Conservation (phyloP, 1,140 invertebrate species). For the Drosophila repleta region DNA sequence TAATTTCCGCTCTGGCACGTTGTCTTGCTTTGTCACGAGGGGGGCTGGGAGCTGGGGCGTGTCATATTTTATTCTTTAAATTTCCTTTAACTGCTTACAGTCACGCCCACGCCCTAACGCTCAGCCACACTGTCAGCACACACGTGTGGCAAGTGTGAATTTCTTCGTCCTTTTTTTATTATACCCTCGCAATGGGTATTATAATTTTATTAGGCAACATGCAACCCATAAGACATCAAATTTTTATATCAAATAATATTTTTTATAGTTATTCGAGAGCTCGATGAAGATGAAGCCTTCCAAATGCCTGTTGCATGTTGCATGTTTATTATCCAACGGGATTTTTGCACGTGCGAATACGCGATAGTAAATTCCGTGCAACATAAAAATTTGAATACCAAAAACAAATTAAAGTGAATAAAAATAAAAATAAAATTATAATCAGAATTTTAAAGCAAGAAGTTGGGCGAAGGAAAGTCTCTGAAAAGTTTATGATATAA, state of each 20-base stretch:
- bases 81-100: constrained; percentile 8
- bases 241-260: constrained; percentile 12
- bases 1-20: constrained; percentile 14
- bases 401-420: too few relatives aligned
- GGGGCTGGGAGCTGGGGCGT: background rate
- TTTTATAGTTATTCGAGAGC: constrained; percentile 1
- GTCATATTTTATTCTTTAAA: constrained; percentile 14
- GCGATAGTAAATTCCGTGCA: background rate
- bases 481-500: too few relatives aligned
- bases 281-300: too few relatives aligned
- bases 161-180: background rate
- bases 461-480: too few relatives aligned
- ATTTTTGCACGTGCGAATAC: too few relatives aligned
- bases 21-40: background rate
- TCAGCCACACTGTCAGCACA: background rate
- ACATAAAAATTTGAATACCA: background rate
- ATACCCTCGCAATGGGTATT: constrained; percentile 4
- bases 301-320: too few relatives aligned
- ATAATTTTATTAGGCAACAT: constrained; percentile 7
- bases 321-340: too few relatives aligned
- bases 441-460: too few relatives aligned
- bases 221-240: background rate
- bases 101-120: background rate
- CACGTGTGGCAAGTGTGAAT: background rate
- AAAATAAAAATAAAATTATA: too few relatives aligned